These are phyloP conservation scores for Branchellion lobata DNA, from an alignment of 2,888 invertebrate species.

Conservation along the genomic window DNA sequence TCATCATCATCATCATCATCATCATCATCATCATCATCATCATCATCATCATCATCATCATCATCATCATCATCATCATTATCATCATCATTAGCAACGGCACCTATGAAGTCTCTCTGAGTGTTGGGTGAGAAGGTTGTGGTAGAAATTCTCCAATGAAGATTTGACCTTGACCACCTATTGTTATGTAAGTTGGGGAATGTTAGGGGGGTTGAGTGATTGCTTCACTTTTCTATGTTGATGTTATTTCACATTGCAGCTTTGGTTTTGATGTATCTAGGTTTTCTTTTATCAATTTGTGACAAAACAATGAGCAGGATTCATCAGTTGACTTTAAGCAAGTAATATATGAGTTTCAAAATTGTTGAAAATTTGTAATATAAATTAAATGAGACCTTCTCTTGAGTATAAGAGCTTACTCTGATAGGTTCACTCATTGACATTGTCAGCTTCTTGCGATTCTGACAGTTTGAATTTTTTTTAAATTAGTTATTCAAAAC, in stretches of 20 bases:
- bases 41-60: neutral
- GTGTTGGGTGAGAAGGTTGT: conserved; percentile 94
- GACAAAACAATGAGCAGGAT: too few relatives aligned
- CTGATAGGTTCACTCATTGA: conserved; percentile 27
- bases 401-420: conserved; percentile 31
- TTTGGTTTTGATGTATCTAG: too few relatives aligned
- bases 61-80: neutral
- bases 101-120: conserved; percentile 92
- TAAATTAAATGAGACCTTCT: conserved; percentile 28
- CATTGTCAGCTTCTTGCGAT: conserved; percentile 22
- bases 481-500: too few relatives aligned
- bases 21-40: neutral
- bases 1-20: neutral
- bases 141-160: conserved; percentile 97
- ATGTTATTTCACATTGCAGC: too few relatives aligned
- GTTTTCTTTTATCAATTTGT: too few relatives aligned
- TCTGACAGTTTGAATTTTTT: too few relatives aligned
- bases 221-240: too few relatives aligned
- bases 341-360: too few relatives aligned
- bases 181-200: too few relatives aligned
- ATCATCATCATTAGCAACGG: neutral
- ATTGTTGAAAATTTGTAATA: too few relatives aligned
- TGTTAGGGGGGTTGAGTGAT: too few relatives aligned
- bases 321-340: too few relatives aligned
- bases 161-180: conserved; percentile 97